Base-by-base conservation (phyloP, 1,140 invertebrate genomes). In the Papilio machaon region DNA sequence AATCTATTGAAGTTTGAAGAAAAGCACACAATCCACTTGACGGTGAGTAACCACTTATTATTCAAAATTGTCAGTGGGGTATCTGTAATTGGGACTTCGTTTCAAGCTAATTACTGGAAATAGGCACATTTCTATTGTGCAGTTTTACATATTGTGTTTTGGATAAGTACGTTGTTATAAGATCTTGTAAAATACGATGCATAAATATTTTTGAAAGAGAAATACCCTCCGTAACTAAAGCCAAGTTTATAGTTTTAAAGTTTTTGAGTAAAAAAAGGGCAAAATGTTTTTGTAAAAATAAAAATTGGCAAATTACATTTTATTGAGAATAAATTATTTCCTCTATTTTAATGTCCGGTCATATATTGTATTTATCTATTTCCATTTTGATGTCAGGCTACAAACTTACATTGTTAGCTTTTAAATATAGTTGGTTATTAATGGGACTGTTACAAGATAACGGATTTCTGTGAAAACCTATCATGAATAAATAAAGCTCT, bases 71-170 rank as follows among this genome's bases (percentile, higher is more conserved):
- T 60, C 23, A 13, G 60, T 64, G 4, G 4, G 19, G 23, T 30
- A 19, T 58, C 54, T 64, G 60, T 64, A 64, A 64, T 64, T 64
- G 60, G 60, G 60, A 11, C 60, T 64, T 64, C 60, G 23, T 30
- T 64, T 64, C 60, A 10, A 23, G 30, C 19, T 64, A 64, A 64
- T 30, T 64, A 64, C 11, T 11, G 9, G 23, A 64, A 23, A 64
- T 64, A 30, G 9, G 10, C 5, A 15, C 49, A 0, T 30, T 30
- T 30, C 60, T 64, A 64, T 64, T 64, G 60, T 64, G 19, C 23
- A 11, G 19, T 64, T 6, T n/a, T 5, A 11, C 49, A 9, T 10
- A 52, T 15, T 13, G 10, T 52, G 49, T 52, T 52, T 10, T 52
- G 6, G 49, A 52, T 10, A 52, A 13, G 49, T 52, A 52, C 49